Evolutionary conservation across 2,888 invertebrate genomes (phyloP).

Genomic region (Drosophila mettleri): DNA sequence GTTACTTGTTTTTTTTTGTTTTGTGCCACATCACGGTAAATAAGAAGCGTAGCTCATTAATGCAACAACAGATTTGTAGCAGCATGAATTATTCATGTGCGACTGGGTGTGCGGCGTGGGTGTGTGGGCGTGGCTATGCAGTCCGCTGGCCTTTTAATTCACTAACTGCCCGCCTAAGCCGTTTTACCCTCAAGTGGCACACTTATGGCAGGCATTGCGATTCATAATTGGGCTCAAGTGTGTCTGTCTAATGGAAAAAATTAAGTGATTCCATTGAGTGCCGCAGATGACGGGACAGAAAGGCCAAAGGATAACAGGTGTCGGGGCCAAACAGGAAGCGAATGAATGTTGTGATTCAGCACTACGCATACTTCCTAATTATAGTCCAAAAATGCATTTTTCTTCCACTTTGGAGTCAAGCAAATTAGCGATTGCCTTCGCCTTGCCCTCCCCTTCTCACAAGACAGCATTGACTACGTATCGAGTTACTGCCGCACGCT

Average conservation of each 20-base stretch:
- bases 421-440: slow-evolving; percentile 33
- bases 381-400: slow-evolving; percentile 10
- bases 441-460: slow-evolving; percentile 1
- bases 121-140: slow-evolving; percentile 53
- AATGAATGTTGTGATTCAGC: slow-evolving; percentile 52
- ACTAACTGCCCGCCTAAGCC: slow-evolving; percentile 34
- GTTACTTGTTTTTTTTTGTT: slow-evolving; percentile 30
- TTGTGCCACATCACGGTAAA: slow-evolving; percentile 77
- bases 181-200: slow-evolving; percentile 66
- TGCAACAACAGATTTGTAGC: slow-evolving; percentile 61
- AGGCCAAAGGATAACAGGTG: slow-evolving; percentile 58
- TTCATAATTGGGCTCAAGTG: slow-evolving; percentile 62
- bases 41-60: slow-evolving; percentile 78
- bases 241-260: slow-evolving; percentile 48
- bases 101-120: slow-evolving; percentile 42
- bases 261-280: slow-evolving; percentile 67
- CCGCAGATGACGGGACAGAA: slow-evolving; percentile 50
- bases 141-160: slow-evolving; percentile 54
- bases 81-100: slow-evolving; percentile 75
- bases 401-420: slow-evolving; percentile 1
- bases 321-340: slow-evolving; percentile 22
- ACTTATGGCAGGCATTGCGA: slow-evolving; percentile 48
- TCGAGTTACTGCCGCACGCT: slow-evolving; percentile 43
- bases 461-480: slow-evolving; percentile 38
- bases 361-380: slow-evolving; percentile 23